phyloP scores from a whole-genome alignment of 53 echinoderm and acorn worm species.

The Mesocentrotus franciscanus region DNA sequence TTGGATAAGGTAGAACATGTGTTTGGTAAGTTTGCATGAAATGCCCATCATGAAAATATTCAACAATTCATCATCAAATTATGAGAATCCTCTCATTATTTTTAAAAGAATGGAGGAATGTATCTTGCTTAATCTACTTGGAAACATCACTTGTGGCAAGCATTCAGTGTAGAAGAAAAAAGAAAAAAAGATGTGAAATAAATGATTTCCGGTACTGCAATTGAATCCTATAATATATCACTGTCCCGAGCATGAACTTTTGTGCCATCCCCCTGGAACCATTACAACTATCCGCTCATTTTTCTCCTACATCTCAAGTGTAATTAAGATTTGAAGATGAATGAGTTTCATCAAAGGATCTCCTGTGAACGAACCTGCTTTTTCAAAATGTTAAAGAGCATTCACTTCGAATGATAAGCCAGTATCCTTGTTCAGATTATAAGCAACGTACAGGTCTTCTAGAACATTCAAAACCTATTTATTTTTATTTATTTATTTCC shows the following conservation, averaged over 20 bases:
- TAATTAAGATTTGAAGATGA: conserved; percentile 27
- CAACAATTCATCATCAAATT: neutral
- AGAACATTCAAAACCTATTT: too few relatives aligned
- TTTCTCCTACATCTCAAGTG: neutral
- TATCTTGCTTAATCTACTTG: neutral
- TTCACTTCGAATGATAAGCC: neutral
- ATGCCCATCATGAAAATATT: neutral
- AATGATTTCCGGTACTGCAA: neutral
- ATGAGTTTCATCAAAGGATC: neutral
- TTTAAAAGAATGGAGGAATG: neutral
- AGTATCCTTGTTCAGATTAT: neutral
- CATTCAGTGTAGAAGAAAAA: too few relatives aligned
- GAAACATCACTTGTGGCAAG: neutral
- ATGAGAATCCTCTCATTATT: neutral
- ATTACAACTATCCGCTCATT: conserved; percentile 5
- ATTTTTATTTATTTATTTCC: too few relatives aligned
- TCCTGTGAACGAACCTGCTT: neutral
- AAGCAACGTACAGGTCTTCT: too few relatives aligned
- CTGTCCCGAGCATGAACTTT: neutral
- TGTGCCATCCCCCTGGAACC: neutral
- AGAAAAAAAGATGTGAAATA: neutral
- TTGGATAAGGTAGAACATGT: too few relatives aligned
- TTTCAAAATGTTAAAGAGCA: neutral
- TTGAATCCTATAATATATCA: neutral
- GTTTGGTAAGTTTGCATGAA: too few relatives aligned